Percentiles rank a stretch among this genome's conserved stretches.
These are phyloP conservation scores for Daubentonia madagascariensis DNA, from an alignment of 2,113 vertebrate species.

Conservation along the genomic window DNA sequence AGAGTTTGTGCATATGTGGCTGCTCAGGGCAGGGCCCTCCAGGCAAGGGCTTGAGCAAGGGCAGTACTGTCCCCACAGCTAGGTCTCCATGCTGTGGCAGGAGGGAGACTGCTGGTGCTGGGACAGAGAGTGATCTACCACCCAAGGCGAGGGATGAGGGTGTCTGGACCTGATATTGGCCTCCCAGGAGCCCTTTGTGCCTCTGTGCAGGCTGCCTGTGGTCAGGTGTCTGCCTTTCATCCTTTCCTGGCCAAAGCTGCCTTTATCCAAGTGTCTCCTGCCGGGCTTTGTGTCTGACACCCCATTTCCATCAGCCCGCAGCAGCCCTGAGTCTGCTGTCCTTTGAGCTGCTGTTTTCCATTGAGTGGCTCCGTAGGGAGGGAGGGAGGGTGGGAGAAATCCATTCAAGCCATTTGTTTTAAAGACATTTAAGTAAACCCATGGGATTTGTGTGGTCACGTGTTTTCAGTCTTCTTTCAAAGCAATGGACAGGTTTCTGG, in stretches of 20 bases:
- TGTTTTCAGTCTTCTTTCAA: conserved; percentile 22
- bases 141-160: background rate
- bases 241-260: background rate
- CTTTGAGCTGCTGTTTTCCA: background rate
- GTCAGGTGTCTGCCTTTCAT: background rate
- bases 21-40: background rate
- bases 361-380: background rate
- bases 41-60: background rate
- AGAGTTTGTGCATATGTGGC: background rate
- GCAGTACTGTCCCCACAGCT: background rate
- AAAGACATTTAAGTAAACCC: conserved; percentile 47
- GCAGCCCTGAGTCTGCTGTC: background rate
- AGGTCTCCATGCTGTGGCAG: background rate
- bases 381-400: background rate
- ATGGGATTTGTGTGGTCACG: background rate
- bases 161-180: background rate
- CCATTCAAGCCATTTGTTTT: conserved; percentile 50
- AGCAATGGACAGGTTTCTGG: background rate
- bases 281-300: background rate
- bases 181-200: background rate
- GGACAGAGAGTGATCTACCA: background rate
- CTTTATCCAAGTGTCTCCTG: background rate
- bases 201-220: background rate
- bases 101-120: background rate
- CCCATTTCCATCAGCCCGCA: background rate